phyloP scores from a whole-genome alignment of 2,888 invertebrate species.

The Baccha elongata region DNA sequence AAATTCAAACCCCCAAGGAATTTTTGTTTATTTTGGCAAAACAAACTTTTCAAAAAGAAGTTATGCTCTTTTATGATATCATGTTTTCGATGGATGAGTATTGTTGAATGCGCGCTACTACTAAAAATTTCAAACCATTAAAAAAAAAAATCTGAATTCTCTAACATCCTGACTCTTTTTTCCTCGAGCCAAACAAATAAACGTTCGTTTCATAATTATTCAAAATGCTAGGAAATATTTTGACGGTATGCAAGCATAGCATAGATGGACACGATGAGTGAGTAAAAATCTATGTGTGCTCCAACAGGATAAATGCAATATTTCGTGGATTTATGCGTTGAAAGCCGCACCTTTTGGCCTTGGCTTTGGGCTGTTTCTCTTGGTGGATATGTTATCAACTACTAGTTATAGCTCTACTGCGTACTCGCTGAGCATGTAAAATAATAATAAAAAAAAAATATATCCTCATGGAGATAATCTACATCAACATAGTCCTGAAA shows the following conservation, averaged over 20 bases:
- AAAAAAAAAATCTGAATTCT: not conserved
- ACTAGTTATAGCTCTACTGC: constrained; percentile 8
- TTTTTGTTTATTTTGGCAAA: constrained; percentile 71
- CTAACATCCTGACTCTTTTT: not conserved
- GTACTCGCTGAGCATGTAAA: constrained; percentile 63
- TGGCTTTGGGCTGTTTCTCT: not conserved
- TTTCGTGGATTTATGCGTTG: constrained; percentile 68
- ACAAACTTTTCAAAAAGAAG: constrained; percentile 67
- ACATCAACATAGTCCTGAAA: constrained; percentile 23
- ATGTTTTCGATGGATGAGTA: constrained; percentile 22
- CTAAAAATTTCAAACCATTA: too few relatives aligned
- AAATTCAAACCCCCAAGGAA: constrained; percentile 56
- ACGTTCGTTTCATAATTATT: constrained; percentile 62
- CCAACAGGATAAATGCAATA: constrained; percentile 62
- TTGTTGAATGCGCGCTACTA: not conserved
- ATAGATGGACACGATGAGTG: constrained; percentile 15
- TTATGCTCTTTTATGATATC: constrained; percentile 59
- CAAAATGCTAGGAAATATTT: constrained; percentile 55
- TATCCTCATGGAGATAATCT: constrained; percentile 66
- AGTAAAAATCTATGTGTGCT: constrained; percentile 25
- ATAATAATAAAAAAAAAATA: constrained; percentile 56
- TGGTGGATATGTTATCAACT: constrained; percentile 47
- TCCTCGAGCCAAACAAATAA: constrained; percentile 47
- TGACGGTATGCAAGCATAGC: not conserved
- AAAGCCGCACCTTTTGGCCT: constrained; percentile 41